Conservation (phyloP, 2,888 invertebrate species). For the Acheta domesticus region DNA sequence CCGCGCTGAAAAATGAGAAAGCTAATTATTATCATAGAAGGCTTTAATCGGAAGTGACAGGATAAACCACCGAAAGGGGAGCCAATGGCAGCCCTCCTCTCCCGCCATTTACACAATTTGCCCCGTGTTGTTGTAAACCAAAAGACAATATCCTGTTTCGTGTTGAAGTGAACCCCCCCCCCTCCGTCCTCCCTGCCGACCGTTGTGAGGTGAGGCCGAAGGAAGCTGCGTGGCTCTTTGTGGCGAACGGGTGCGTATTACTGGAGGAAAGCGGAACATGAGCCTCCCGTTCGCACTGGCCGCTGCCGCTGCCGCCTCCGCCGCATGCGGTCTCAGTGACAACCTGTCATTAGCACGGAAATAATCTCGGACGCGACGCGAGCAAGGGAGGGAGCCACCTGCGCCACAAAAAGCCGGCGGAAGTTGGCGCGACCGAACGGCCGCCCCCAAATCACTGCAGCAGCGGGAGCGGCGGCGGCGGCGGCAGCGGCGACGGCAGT, state of each 20-base stretch:
- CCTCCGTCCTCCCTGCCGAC: too few relatives aligned
- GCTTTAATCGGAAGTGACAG: background rate
- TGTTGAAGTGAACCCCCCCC: background rate
- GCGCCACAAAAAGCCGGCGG: constrained; percentile 18
- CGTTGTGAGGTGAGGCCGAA: too few relatives aligned
- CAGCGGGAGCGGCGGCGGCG: background rate
- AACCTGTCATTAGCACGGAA: constrained; percentile 2
- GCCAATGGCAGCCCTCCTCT: too few relatives aligned
- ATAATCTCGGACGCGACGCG: background rate
- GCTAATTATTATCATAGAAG: background rate
- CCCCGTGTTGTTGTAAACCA: constrained; percentile 1
- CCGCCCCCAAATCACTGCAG: background rate
- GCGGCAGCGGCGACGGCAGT: too few relatives aligned
- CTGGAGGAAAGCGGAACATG: background rate
- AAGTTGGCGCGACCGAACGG: background rate
- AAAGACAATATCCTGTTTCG: background rate
- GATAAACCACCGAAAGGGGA: background rate
- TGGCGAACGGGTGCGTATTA: background rate
- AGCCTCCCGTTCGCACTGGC: too few relatives aligned
- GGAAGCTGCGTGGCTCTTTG: background rate
- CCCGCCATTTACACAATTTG: background rate
- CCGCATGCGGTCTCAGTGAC: background rate
- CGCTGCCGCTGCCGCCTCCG: background rate
- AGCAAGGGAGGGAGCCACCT: background rate
- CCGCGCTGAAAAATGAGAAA: background rate